phyloP scores from a whole-genome alignment of 2,888 invertebrate species.

The Xanthostigma xanthostigma region DNA sequence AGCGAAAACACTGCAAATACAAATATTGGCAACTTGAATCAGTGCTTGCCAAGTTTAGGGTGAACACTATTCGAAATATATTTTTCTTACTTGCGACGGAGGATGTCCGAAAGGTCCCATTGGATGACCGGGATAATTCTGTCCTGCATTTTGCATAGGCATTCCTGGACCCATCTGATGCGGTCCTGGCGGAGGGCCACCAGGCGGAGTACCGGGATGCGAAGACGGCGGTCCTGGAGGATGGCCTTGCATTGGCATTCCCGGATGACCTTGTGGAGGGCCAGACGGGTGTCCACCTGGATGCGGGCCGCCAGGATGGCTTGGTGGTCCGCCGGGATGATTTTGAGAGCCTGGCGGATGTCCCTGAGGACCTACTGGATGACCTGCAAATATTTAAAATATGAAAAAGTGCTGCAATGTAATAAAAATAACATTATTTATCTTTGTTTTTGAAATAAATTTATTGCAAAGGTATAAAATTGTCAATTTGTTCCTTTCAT shows the following conservation, averaged over 20 bases:
- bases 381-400: no score
- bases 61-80: conserved; percentile 19
- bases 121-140: conserved; percentile 21
- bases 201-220: conserved; percentile 4
- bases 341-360: neutral
- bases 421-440: no score
- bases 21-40: no score
- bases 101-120: conserved; percentile 38
- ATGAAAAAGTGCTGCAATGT: no score
- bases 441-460: no score
- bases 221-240: neutral
- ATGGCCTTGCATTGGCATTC: neutral
- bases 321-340: neutral
- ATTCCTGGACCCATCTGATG: conserved; percentile 22
- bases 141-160: conserved; percentile 21
- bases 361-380: neutral
- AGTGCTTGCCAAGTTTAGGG: conserved; percentile 8
- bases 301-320: conserved; percentile 6
- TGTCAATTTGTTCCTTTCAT: no score
- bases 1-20: no score
- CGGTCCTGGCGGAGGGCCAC: conserved; percentile 14
- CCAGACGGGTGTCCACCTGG: conserved; percentile 19
- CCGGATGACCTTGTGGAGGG: conserved; percentile 29
- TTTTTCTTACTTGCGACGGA: conserved; percentile 18
- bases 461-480: no score